Evolutionary conservation across 2,888 invertebrate genomes (phyloP), one percentile per base, ranked within the genome.

Genomic region (Eupithecia pulchellata): DNA sequence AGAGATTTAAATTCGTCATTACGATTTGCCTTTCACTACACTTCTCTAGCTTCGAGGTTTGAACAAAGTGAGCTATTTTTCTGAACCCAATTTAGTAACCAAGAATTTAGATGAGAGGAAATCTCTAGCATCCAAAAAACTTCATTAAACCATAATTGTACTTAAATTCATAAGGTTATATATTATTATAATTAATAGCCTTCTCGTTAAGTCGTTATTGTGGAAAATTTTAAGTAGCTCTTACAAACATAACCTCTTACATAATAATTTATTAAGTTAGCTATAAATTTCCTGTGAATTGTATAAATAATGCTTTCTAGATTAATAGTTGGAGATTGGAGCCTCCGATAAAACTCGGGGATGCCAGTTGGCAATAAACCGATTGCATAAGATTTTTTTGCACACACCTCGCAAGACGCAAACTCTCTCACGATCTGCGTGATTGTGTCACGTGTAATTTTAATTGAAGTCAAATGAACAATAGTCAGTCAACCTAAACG

Each of bases 21-120:
- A 82, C 76, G 62, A 82, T 82, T 82, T 84, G 25, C 87, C 92
- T 90, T 90, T 91, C 91, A 88, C 90, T 81, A 77, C 73, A 79
- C 29, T 29, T 57, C 27, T 17, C 8, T 29, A 29, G 57, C 57
- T 17, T 57, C 17, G 5, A 29, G 29, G 55, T 47, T 52, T 25
- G 52, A 52, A 13, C 25, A 52, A 52, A 52, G n/a, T 20, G 3
- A 20, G 25, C 52, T 25, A 25, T 4, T 25, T 25, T 52, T 25
- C 25, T 52, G 52, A 0, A 8, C 0, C 25, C 1, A 47, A 47
- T 52, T 52, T 52, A 3, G 25, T 25, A 52, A 52, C 3, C 9
- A 20, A 47, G n/a, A 9, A 8, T 39, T 39, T 4, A 39, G 39
- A 39, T 9, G 11, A 9, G 30, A n/a, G n/a, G n/a, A n/a, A n/a